phyloP scores from a whole-genome alignment of 2,113 vertebrate species.

The Pan paniscus region DNA sequence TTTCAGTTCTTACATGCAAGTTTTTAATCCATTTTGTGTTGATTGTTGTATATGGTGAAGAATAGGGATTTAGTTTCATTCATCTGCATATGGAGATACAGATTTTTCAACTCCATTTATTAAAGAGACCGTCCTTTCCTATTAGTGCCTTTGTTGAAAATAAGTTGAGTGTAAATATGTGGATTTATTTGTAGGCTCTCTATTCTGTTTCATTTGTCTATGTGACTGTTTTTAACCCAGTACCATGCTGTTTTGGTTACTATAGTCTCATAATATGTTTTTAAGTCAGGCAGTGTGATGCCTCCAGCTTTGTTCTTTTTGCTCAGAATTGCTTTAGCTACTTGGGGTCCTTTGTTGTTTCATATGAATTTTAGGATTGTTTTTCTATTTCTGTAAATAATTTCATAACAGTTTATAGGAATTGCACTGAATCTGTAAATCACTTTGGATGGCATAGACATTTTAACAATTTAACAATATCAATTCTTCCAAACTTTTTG shows the following conservation, averaged over 20 bases:
- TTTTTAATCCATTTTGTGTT: not conserved
- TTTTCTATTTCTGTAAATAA: not conserved
- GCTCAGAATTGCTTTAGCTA: not conserved
- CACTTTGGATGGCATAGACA: not conserved
- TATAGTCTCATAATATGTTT: not conserved
- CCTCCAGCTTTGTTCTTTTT: not conserved
- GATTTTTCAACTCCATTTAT: not conserved
- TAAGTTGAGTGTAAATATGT: not conserved
- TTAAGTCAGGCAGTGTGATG: not conserved
- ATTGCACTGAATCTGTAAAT: not conserved
- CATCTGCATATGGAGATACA: not conserved
- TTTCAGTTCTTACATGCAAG: not conserved
- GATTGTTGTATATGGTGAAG: not conserved
- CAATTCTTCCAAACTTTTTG: not conserved
- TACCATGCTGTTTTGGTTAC: not conserved
- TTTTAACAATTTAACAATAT: not conserved
- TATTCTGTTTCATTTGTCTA: not conserved
- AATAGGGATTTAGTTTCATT: not conserved
- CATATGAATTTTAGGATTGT: not conserved
- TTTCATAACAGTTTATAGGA: not conserved
- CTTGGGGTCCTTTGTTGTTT: not conserved
- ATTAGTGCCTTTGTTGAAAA: not conserved
- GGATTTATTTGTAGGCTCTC: not conserved
- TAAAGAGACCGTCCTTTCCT: not conserved
- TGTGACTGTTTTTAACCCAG: not conserved